Conservation (phyloP, 2,113 vertebrate genomes). For the Geococcyx californianus region DNA sequence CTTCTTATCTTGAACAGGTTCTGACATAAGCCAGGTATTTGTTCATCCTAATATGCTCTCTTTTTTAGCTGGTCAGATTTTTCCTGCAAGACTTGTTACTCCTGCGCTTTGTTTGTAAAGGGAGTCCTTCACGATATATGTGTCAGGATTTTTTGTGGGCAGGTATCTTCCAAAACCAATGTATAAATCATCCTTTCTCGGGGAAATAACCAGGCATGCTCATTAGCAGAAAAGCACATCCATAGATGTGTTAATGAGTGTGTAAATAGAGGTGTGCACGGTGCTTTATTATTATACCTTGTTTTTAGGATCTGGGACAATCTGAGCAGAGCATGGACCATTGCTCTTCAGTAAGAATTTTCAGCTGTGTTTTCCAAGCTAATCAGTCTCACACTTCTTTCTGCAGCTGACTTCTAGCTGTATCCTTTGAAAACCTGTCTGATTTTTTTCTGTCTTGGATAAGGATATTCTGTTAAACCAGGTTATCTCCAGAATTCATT, state of each 20-base stretch:
- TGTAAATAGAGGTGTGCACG: not conserved
- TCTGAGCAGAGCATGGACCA: not conserved
- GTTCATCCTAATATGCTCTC: not conserved
- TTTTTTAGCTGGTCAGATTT: not conserved
- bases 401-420: no score
- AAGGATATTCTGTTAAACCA: not conserved
- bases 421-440: not conserved
- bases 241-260: rapidly evolving
- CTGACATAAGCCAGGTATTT: conserved; percentile 34
- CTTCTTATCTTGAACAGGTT: conserved; percentile 44
- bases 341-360: not conserved
- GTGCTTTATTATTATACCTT: no score
- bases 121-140: rapidly evolving
- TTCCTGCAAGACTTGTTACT: not conserved
- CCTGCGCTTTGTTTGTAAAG: not conserved
- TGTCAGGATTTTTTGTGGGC: not conserved
- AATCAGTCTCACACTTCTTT: not conserved
- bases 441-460: not conserved
- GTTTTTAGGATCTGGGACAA: not conserved
- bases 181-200: not conserved
- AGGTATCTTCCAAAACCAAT: not conserved
- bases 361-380: not conserved
- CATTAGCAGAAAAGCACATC: not conserved
- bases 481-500: not conserved
- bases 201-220: rapidly evolving